Evolutionary conservation across 2,888 invertebrate genomes (phyloP).

Genomic region (Drosophila hamatofila): DNA sequence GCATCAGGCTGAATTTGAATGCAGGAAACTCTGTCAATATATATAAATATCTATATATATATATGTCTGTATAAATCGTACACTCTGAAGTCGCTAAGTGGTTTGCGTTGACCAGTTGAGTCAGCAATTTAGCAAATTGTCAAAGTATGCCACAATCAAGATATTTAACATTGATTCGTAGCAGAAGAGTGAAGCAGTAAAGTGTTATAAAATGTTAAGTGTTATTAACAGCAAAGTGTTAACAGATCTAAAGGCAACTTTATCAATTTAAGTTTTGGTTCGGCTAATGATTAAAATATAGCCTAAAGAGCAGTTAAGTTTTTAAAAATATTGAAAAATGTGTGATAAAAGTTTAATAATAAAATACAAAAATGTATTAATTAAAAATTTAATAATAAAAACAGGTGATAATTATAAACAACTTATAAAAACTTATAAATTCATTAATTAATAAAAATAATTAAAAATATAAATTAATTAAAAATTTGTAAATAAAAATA

Average conservation of each 20-base stretch:
- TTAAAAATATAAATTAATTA: too few species aligned
- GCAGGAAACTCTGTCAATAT: conserved; percentile 10
- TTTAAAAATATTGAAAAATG: too few species aligned
- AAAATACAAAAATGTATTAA: too few species aligned
- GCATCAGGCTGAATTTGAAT: conserved; percentile 41
- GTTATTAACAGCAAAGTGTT: background rate
- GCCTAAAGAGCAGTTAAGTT: too few species aligned
- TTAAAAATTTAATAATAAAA: too few species aligned
- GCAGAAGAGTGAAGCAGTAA: background rate
- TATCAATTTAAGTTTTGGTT: background rate
- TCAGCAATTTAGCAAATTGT: conserved; percentile 36
- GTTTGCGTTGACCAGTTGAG: conserved; percentile 23
- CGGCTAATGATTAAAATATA: too few species aligned
- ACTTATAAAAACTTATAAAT: too few species aligned
- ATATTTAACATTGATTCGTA: background rate
- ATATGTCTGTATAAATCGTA: background rate
- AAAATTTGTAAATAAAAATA: too few species aligned
- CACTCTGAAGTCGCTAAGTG: conserved; percentile 36
- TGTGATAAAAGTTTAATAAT: too few species aligned
- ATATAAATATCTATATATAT: background rate
- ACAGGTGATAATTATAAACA: too few species aligned
- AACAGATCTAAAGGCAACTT: background rate
- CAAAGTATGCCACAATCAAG: conserved; percentile 15
- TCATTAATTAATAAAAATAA: too few species aligned
- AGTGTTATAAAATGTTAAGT: background rate